Evolutionary conservation across 1,140 invertebrate genomes (phyloP).

Genomic region (Dendrolimus punctatus): DNA sequence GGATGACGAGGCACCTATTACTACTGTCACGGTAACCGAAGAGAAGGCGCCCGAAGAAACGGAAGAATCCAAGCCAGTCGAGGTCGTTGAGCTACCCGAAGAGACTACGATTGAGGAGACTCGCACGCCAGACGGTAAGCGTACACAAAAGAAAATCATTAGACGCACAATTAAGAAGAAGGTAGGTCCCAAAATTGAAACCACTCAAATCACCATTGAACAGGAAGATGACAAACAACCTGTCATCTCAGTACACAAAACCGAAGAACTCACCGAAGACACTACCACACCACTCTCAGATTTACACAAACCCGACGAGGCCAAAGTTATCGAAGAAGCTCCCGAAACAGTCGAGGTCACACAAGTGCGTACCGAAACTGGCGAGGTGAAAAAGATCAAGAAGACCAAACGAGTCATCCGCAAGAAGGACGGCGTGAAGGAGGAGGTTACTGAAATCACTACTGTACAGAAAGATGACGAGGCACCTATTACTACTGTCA

Average conservation of each 20-base stretch:
- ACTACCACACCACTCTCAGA: slow-evolving; percentile 18
- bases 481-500: slow-evolving; percentile 41
- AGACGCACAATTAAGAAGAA: too few species aligned
- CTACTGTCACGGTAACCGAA: too few species aligned
- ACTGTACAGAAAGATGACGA: slow-evolving; percentile 68
- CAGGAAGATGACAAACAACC: slow-evolving; percentile 28
- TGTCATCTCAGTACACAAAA: slow-evolving; percentile 12
- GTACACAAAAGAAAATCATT: too few species aligned
- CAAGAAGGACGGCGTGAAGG: slow-evolving; percentile 49
- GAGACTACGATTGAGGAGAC: too few species aligned
- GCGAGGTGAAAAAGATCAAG: slow-evolving; percentile 41
- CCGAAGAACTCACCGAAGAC: slow-evolving; percentile 32
- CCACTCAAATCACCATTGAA: too few species aligned
- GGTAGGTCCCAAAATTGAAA: too few species aligned
- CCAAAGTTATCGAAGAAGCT: slow-evolving; percentile 35
- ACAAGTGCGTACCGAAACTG: slow-evolving; percentile 37
- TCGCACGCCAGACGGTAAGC: too few species aligned
- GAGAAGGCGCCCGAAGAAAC: too few species aligned
- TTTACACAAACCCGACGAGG: slow-evolving; percentile 28
- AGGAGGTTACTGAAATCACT: slow-evolving; percentile 66
- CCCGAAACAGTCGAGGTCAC: slow-evolving; percentile 46
- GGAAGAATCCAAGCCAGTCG: too few species aligned
- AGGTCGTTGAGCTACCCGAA: too few species aligned
- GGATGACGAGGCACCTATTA: too few species aligned
- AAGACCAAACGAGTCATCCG: slow-evolving; percentile 53